Evolutionary conservation across 2,888 invertebrate genomes (phyloP).

Genomic region (Lacanobia oleracea): DNA sequence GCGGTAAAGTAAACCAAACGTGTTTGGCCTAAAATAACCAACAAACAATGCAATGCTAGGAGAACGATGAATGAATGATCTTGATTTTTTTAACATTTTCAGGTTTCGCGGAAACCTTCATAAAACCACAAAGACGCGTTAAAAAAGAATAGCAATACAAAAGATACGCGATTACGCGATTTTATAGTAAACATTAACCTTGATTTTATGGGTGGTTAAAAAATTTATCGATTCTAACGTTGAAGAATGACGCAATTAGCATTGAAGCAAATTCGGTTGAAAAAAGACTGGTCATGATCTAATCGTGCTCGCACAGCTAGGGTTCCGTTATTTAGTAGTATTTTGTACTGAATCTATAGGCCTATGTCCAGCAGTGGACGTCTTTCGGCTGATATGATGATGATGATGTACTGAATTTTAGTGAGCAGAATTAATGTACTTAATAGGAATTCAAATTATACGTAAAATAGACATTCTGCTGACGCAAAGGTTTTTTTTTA

Average conservation of each 20-base stretch:
- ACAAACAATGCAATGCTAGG: background rate
- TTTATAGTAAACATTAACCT: conserved; percentile 62
- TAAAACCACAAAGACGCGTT: background rate
- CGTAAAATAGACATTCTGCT: background rate
- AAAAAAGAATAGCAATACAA: conserved; percentile 22
- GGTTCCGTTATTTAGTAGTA: background rate
- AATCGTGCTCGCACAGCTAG: background rate
- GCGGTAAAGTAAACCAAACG: background rate
- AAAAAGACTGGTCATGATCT: background rate
- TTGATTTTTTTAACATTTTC: background rate
- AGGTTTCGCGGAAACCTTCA: background rate
- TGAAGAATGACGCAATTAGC: conserved; percentile 46
- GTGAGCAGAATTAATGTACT: background rate
- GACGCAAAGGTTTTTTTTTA: no score
- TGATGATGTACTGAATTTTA: background rate
- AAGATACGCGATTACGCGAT: conserved; percentile 4
- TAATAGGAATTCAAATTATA: background rate
- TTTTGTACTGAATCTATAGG: no score
- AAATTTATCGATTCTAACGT: conserved; percentile 65
- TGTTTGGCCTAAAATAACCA: background rate
- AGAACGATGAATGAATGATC: background rate
- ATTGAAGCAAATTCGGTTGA: background rate
- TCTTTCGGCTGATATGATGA: no score
- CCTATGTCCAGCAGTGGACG: no score
- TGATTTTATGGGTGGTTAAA: conserved; percentile 66